These are phyloP conservation scores for Lota lota DNA, from an alignment of 2,113 vertebrate species.

Conservation along the genomic window DNA sequence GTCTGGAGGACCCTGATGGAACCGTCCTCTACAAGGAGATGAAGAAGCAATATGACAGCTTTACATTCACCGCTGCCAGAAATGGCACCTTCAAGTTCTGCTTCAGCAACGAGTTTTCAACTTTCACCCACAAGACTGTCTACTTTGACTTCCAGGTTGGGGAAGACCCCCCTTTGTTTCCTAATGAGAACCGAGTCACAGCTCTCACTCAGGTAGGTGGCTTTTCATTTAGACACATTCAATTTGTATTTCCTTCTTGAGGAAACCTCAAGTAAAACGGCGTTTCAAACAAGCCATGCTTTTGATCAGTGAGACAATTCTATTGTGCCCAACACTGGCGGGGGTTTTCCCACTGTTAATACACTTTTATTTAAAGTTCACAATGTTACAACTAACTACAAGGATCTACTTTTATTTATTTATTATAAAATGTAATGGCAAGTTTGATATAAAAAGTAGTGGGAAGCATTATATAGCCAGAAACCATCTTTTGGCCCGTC, in stretches of 20 bases:
- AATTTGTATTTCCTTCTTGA: background rate
- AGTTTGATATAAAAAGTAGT: too few species aligned
- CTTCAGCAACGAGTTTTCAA: conserved; percentile 98
- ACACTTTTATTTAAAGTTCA: too few species aligned
- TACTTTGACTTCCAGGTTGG: conserved; percentile 99
- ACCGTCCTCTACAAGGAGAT: conserved; percentile 93
- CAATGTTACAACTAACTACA: too few species aligned
- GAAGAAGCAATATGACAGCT: conserved; percentile 98
- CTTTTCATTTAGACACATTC: background rate
- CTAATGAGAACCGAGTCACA: conserved; percentile 94
- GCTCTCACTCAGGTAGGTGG: conserved; percentile 92
- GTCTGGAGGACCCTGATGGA: conserved; percentile 89
- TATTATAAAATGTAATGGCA: too few species aligned
- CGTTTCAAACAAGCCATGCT: background rate
- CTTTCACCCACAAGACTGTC: conserved; percentile 97
- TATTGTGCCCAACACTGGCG: background rate
- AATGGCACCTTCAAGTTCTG: conserved; percentile 97
- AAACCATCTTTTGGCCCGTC: too few species aligned
- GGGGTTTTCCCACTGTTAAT: too few species aligned
- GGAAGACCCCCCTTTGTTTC: conserved; percentile 95
- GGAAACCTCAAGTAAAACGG: background rate
- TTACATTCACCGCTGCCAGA: conserved; percentile 89
- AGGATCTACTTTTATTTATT: too few species aligned
- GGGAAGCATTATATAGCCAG: too few species aligned
- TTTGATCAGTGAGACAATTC: background rate